phyloP scores from a whole-genome alignment of 2,888 invertebrate genomes.

The Lepeophtheirus nordmannii region DNA sequence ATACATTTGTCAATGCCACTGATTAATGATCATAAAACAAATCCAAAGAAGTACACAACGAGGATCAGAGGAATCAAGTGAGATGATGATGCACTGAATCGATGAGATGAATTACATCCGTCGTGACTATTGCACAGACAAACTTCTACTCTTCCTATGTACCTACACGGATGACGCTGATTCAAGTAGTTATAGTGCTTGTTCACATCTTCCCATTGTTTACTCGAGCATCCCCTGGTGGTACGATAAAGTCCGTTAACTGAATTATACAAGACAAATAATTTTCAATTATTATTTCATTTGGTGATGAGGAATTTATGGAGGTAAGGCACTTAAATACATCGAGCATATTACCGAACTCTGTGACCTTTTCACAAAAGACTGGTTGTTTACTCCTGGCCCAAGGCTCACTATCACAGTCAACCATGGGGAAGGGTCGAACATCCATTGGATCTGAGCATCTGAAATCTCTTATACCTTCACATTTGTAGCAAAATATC shows the following conservation, averaged over 20 bases:
- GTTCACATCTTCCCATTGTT: conserved; percentile 21
- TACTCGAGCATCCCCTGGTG: conserved; percentile 19
- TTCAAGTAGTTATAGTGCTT: background rate
- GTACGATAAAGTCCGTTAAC: conserved; percentile 21
- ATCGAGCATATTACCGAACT: conserved; percentile 11
- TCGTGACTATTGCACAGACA: conserved; percentile 14
- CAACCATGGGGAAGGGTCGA: conserved; percentile 13
- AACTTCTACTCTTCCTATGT: conserved; percentile 1
- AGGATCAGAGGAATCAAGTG: too few species aligned
- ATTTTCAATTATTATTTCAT: background rate
- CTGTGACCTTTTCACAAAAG: conserved; percentile 24
- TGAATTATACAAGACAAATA: background rate
- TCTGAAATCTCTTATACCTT: conserved; percentile 20
- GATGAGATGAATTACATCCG: conserved; percentile 13
- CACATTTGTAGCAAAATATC: conserved; percentile 23
- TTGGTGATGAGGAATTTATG: too few species aligned
- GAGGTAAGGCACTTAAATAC: too few species aligned
- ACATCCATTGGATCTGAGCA: conserved; percentile 23
- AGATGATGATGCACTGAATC: background rate
- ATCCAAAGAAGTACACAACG: too few species aligned
- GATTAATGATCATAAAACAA: too few species aligned
- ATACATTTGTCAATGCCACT: too few species aligned
- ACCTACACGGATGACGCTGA: conserved; percentile 3
- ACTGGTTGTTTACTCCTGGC: conserved; percentile 23
- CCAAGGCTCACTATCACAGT: conserved; percentile 20